Evolutionary conservation across 2,113 vertebrate genomes (phyloP).

Genomic region (Thymallus thymallus): DNA sequence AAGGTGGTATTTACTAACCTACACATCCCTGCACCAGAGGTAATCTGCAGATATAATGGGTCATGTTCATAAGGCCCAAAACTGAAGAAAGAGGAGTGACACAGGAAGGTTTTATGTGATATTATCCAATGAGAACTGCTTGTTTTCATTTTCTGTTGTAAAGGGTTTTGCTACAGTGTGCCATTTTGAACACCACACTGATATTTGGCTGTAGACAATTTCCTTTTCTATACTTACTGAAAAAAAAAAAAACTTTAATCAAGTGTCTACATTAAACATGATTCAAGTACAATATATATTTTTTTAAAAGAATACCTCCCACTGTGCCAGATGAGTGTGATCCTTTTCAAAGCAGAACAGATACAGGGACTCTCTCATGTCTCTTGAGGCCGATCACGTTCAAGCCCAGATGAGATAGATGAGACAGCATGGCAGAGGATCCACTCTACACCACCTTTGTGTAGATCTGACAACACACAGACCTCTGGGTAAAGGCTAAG

Average conservation of each 20-base stretch:
- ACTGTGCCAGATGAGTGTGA: constrained; percentile 10
- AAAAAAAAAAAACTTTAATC: neutral
- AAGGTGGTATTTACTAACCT: constrained; percentile 9
- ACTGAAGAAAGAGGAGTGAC: no score
- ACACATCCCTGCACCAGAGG: neutral
- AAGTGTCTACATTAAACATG: constrained; percentile 23
- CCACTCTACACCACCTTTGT: constrained; percentile 18
- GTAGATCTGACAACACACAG: constrained; percentile 46
- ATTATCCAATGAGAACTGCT: no score
- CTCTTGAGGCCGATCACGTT: constrained; percentile 26
- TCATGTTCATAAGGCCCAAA: no score
- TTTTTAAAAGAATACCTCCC: constrained; percentile 24
- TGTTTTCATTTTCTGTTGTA: no score
- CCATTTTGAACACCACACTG: no score
- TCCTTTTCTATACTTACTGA: neutral
- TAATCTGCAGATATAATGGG: neutral
- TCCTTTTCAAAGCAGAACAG: constrained; percentile 14
- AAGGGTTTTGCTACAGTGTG: no score
- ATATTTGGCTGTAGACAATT: constrained; percentile 9
- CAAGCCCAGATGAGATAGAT: constrained; percentile 24
- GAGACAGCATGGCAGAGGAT: constrained; percentile 27
- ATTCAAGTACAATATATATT: no score
- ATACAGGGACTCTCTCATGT: constrained; percentile 21
- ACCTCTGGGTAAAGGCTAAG: constrained; percentile 46
- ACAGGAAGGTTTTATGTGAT: no score